Base-by-base conservation (phyloP, 2,888 invertebrate genomes). In the Nymphalis c-album region DNA sequence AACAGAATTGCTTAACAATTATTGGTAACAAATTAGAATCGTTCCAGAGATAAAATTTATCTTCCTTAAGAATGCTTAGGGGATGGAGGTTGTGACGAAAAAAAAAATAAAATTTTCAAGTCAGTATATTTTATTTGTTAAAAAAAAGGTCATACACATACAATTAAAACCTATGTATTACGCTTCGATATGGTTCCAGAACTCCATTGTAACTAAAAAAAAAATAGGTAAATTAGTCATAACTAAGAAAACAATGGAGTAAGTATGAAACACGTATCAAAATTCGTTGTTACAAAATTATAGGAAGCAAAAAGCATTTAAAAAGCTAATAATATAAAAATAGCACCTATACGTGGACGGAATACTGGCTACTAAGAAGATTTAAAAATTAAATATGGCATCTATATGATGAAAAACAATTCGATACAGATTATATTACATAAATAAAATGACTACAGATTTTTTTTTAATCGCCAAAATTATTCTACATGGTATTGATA, bases 91-190 rank as follows among this genome's bases (percentile, higher is more conserved):
- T 31, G 31, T 48, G 17, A 22, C 63, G 57, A 55, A 45, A 50
- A 79, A 83, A 80, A 85, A 83, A 82, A 75, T 61, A 59, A 60
- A 62, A 73, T 78, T 82, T 81, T 80, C 80, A 77, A 85, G 88
- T 91, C 88, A 91, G 90, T 92, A 88, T 92, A 92, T 87, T 91
- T 90, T 92, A 92, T 87, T 91, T 90, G 88, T 91, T 91, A 88
- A 85, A 85, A 86, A 86, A 31, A 31, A 31, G 2, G 76, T 85
- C 85, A 84, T 88, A 89, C 85, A 90, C 79, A 83, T 81, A 76
- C 76, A 80, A 73, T 71, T 64, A 50, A 50, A 71, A 60, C 57
- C 70, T 61, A 50, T 46, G 63, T 61, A 63, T 63, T 50, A 66
- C 67, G 60, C 65, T 60, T 78, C 82, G 92, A 87, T 91, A 87